Evolutionary conservation across 2,797 vertebrate genomes (phyloP).

Genomic region (Melanotaenia maccullochi): DNA sequence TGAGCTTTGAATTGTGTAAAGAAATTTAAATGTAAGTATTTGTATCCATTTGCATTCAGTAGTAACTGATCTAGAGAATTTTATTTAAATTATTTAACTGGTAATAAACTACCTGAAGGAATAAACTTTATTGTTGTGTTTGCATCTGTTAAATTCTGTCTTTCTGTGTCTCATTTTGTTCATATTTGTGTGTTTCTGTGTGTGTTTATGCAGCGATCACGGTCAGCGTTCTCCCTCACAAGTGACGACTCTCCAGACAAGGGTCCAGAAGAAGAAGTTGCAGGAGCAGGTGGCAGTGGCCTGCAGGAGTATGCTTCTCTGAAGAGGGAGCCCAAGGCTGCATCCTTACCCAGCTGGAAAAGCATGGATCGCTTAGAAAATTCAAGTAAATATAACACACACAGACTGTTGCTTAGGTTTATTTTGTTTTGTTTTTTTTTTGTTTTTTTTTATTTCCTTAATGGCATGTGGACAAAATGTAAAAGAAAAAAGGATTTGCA

Average conservation of each 20-base stretch:
- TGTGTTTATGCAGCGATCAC: slow-evolving; percentile 82
- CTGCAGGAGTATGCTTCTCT: slow-evolving; percentile 79
- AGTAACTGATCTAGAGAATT: no score
- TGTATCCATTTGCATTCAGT: background rate
- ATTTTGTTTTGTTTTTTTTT: no score
- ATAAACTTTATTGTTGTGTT: background rate
- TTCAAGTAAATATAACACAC: slow-evolving; percentile 80
- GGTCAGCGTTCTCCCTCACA: slow-evolving; percentile 86
- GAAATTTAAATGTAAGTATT: background rate
- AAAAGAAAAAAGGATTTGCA: background rate
- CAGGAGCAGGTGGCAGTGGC: slow-evolving; percentile 52
- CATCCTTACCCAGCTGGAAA: slow-evolving; percentile 88
- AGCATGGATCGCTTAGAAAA: slow-evolving; percentile 89
- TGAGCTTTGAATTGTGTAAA: background rate
- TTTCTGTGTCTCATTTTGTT: background rate
- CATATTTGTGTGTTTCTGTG: slow-evolving; percentile 20
- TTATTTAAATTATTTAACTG: no score
- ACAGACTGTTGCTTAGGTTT: background rate
- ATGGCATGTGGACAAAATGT: background rate
- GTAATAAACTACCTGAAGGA: no score
- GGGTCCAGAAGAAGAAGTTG: slow-evolving; percentile 67
- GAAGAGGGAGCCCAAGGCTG: slow-evolving; percentile 81
- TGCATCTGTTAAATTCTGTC: background rate
- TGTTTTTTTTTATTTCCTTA: background rate
- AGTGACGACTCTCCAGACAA: slow-evolving; percentile 84